Conservation (phyloP, 2,888 invertebrate genomes). For the Cinara cedri region DNA sequence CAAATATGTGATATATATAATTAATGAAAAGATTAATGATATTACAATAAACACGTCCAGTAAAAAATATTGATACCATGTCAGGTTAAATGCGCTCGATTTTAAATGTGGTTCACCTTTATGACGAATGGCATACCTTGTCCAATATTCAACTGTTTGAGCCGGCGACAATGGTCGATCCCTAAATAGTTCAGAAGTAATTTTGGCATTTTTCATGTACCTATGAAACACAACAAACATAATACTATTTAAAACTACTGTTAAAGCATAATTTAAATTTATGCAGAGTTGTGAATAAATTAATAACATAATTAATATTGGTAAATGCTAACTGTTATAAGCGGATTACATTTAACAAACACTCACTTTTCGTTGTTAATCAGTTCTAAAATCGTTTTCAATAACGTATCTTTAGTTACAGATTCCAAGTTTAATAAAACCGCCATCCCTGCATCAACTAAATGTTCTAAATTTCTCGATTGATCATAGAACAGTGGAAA, state of each 20-base stretch:
- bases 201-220: slow-evolving; percentile 73
- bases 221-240: slow-evolving; percentile 44
- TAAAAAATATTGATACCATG: slow-evolving; percentile 22
- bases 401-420: not conserved
- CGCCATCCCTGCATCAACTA: slow-evolving; percentile 16
- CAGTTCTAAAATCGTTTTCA: not conserved
- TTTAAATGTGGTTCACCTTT: slow-evolving; percentile 80
- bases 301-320: not conserved
- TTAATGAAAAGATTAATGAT: not conserved
- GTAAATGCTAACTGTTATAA: not conserved
- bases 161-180: slow-evolving; percentile 79
- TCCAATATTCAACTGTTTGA: slow-evolving; percentile 82
- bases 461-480: not conserved
- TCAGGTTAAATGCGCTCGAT: slow-evolving; percentile 62
- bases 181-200: slow-evolving; percentile 71
- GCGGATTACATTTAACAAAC: not conserved
- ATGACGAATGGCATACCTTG: slow-evolving; percentile 82
- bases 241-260: not conserved
- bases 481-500: slow-evolving; percentile 28
- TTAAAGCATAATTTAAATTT: not conserved
- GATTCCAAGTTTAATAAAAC: not conserved
- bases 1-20: not conserved
- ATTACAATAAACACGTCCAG: not conserved
- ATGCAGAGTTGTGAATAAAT: too few species aligned
- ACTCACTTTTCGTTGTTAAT: not conserved